phyloP scores from a whole-genome alignment of 2,113 vertebrate genomes.

The Genyomyrus donnyi region DNA sequence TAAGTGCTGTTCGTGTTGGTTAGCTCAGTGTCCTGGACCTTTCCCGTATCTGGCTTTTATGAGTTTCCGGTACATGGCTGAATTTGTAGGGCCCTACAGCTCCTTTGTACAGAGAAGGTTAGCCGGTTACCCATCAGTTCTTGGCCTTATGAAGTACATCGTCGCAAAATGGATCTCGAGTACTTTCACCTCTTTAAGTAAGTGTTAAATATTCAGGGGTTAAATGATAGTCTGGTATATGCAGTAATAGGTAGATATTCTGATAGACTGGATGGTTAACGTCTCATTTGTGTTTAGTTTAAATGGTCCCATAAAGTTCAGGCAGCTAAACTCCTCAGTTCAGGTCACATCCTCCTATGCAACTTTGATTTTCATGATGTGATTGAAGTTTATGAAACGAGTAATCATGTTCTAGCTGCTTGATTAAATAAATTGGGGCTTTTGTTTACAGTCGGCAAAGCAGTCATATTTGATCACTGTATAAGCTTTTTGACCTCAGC shows the following conservation, averaged over 20 bases:
- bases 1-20: neutral
- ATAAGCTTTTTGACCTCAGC: neutral
- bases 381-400: neutral
- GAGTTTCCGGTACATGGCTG: neutral
- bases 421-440: neutral
- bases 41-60: neutral
- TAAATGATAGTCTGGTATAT: neutral
- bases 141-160: neutral
- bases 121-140: neutral
- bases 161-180: neutral
- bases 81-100: neutral
- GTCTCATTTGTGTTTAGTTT: neutral
- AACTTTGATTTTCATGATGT: neutral
- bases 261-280: neutral
- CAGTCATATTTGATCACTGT: neutral
- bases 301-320: neutral
- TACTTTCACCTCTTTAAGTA: neutral
- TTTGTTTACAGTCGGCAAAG: neutral
- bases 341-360: neutral
- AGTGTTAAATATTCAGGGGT: neutral
- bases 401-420: neutral
- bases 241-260: neutral
- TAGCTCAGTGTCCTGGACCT: neutral
- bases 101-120: neutral
- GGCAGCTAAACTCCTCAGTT: neutral